A percentile compares a stretch with the other conserved stretches of the same genome.
phyloP scores from a whole-genome alignment of 2,797 vertebrate genomes.

The Halcyon chelicuti region DNA sequence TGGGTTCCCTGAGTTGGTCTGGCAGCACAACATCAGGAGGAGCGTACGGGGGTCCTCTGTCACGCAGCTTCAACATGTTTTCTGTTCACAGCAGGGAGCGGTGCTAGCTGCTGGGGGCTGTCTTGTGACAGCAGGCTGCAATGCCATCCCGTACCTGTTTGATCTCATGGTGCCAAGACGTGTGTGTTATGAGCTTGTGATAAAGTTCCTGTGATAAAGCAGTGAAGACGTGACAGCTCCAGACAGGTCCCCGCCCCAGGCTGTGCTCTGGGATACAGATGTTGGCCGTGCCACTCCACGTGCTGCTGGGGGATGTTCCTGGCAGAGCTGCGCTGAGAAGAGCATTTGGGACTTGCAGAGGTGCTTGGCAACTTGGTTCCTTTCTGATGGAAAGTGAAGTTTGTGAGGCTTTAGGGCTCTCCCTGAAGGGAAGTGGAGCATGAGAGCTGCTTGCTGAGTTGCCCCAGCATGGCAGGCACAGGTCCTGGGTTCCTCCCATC shows the following conservation, averaged over 20 bases:
- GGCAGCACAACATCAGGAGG: not conserved
- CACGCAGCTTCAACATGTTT: not conserved
- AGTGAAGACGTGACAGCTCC: conserved; percentile 37
- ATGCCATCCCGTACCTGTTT: conserved; percentile 28
- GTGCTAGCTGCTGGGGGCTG: not conserved
- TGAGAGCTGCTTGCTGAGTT: not conserved
- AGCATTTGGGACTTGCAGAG: not conserved
- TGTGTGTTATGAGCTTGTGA: conserved; percentile 34
- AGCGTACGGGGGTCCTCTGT: not conserved
- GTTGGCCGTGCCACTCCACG: not conserved
- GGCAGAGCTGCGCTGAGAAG: accelerated
- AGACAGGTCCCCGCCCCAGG: not conserved
- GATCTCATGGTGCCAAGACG: conserved; percentile 49
- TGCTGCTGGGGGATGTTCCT: not conserved
- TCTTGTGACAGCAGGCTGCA: conserved; percentile 22
- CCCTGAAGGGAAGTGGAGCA: not conserved
- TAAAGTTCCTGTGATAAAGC: conserved; percentile 60
- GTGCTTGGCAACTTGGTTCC: not conserved
- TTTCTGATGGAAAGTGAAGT: not conserved
- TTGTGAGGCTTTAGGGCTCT: not conserved
- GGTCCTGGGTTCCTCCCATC: not conserved
- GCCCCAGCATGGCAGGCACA: accelerated
- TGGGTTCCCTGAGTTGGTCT: not conserved
- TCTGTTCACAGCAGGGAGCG: not conserved
- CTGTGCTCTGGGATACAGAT: conserved; percentile 31